These are phyloP conservation scores for Siphlonurus alternatus DNA, from an alignment of 2,888 invertebrate species.

Conservation along the genomic window DNA sequence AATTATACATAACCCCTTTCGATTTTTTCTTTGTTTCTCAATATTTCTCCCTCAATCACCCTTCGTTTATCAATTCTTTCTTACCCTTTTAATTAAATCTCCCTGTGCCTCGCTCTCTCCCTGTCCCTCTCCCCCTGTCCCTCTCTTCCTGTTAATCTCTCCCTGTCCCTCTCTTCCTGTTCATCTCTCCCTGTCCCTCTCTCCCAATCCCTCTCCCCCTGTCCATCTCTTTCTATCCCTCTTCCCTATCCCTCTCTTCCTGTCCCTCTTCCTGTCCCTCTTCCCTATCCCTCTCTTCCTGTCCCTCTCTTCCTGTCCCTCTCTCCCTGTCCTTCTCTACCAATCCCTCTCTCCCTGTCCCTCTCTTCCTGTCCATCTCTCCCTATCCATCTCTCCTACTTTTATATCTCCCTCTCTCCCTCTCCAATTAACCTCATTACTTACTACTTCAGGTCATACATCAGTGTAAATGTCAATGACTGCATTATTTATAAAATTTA, in stretches of 20 bases:
- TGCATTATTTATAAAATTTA: too few species aligned
- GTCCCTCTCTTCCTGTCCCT: not conserved
- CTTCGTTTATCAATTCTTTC: not conserved
- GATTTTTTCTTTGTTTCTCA: not conserved
- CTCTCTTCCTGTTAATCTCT: not conserved
- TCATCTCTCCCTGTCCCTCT: not conserved
- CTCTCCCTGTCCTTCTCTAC: not conserved
- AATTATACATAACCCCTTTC: too few species aligned
- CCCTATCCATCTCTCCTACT: not conserved
- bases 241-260: not conserved
- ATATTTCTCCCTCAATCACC: not conserved
- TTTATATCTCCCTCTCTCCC: not conserved
- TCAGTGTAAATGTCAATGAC: too few species aligned
- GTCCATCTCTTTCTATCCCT: not conserved
- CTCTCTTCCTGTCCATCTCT: not conserved
- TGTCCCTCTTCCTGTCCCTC: not conserved
- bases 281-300: not conserved
- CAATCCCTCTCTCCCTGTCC: not conserved
- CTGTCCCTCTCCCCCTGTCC: not conserved
- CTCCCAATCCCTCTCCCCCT: not conserved
- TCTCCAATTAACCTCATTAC: too few species aligned
- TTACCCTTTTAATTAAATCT: not conserved
- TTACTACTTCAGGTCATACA: too few species aligned
- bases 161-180: not conserved
- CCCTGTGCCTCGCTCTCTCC: not conserved